Base-by-base conservation (phyloP, 1,140 invertebrate genomes). In the Oreohelix idahoensis region DNA sequence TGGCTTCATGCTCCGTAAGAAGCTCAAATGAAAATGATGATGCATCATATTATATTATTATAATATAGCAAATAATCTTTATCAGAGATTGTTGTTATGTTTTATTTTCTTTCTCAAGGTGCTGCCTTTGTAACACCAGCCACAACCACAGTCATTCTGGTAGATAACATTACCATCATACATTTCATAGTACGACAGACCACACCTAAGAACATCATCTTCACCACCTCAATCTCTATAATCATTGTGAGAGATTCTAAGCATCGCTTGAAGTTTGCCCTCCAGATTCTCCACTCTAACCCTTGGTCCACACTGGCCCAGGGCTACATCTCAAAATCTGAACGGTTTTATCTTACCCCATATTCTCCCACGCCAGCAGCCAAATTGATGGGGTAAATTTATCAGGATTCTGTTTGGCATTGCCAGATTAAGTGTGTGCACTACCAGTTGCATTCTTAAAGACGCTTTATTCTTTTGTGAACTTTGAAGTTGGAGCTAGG, bases 341-440 rank as follows among this genome's bases (percentile, higher is more conserved):
- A 66, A 17, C 63, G 29, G n/a, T 66, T 66, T 35, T 29, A 66
- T 66, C 63, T 32, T 23, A 66, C n/a, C 1, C 63, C 63, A 32
- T 29, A 32, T 32, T 66, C 29, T 23, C n/a, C 63, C 23, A 32
- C 63, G 8, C 8, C 29, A 32, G 29, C 11, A 66, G 63, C 2
- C 5, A 35, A 8, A 66, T 66, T 66, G 29, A 66, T 66, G 63
- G 63, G 63, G 63, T 66, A 66, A 32, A 66, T 66, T 58, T 58
- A 58, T n/a, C n/a, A 58, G 2, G 10, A 20, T 58, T 20, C 53
- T 11, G 20, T 5, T 58, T 58, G 53, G 53, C 53, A 58, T n/a
- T 23, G 53, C 53, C 23, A n/a, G n/a, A n/a, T n/a, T n/a, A n/a
- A n/a, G n/a, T n/a, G n/a, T n/a, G n/a, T n/a, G n/a, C n/a, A n/a